Evolutionary conservation across 2,113 vertebrate genomes (phyloP), one percentile per base, ranked within the genome.

Genomic region (Dolichallabes microphthalmus): DNA sequence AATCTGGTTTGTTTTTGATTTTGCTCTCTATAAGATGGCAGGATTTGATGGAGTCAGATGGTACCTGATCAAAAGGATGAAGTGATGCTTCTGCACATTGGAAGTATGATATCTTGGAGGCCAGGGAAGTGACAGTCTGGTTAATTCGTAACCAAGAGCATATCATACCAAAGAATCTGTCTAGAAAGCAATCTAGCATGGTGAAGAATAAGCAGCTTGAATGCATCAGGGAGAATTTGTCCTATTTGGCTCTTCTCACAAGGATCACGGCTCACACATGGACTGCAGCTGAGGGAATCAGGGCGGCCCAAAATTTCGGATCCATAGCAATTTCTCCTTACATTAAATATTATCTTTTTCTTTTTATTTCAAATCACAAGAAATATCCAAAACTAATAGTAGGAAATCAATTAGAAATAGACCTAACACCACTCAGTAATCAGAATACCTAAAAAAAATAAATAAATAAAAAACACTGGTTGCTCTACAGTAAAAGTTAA

Each of bases 241-340:
- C 39, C 15, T 5, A 19, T 39, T 58, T 22, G 1, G 0, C 20
- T 80, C 60, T 32, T 75, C 66, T 80, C 22, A n/a, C 64, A 71
- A 22, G 45, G 14, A 57, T 45, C 55, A 45, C 17, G 87, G 88
- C 87, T 91, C 81, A 89, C 87, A 89, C 64, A 82, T 68, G 14
- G 69, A 77, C 82, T 88, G 78, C 86, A 89, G 89, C 74, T 9
- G 66, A 86, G 52, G 80, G 80, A 76, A 86, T 73, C 60, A 77
- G 83, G 71, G 39, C 39, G 39, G 39, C 39, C 4, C 35, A 39
- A 39, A 39, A 2, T 39, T 39, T 39, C 5, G 35, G 39, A 45
- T 45, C 0, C 39, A 45, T 45, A 45, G 45, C 45, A 8, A 45
- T 45, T 45, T 45, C 0, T 0, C 45, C 45, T 45, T 45, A 45